Conservation (phyloP, 2,113 vertebrate genomes). For the Mohoua ochrocephala region DNA sequence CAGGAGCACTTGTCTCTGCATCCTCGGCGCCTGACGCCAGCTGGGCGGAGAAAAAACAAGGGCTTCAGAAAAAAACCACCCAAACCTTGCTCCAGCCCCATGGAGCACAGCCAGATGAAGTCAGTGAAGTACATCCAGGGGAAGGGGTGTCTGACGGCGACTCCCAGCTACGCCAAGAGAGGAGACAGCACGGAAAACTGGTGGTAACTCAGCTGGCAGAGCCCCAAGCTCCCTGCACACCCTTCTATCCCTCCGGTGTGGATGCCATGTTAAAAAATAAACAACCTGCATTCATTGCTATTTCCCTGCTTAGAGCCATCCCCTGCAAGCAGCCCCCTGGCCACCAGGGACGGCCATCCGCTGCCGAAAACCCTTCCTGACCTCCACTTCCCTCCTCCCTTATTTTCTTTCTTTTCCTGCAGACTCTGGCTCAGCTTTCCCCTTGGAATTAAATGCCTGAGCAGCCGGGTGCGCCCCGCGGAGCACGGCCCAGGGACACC, state of each 20-base stretch:
- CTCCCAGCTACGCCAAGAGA: background rate
- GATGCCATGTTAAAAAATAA: constrained; percentile 29
- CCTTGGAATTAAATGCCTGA: background rate
- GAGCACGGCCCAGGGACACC: background rate
- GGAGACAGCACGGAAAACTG: background rate
- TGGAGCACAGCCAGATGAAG: background rate
- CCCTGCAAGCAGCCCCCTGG: background rate
- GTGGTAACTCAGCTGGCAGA: background rate
- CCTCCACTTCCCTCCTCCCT: background rate
- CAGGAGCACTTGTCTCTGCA: background rate
- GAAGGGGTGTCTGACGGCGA: background rate
- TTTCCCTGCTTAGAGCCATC: background rate
- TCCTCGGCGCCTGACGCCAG: background rate
- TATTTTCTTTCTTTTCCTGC: background rate
- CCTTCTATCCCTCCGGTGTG: background rate
- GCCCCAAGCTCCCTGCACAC: background rate
- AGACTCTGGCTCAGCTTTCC: background rate
- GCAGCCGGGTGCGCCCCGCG: background rate
- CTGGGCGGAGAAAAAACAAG: background rate
- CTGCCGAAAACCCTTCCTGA: background rate
- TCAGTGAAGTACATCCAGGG: background rate
- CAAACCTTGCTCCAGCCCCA: background rate
- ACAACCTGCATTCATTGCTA: background rate
- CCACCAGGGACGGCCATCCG: background rate
- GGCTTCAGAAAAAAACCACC: background rate